Base-by-base conservation (phyloP, 1,140 invertebrate species). In the Zaprionus davidi region DNA sequence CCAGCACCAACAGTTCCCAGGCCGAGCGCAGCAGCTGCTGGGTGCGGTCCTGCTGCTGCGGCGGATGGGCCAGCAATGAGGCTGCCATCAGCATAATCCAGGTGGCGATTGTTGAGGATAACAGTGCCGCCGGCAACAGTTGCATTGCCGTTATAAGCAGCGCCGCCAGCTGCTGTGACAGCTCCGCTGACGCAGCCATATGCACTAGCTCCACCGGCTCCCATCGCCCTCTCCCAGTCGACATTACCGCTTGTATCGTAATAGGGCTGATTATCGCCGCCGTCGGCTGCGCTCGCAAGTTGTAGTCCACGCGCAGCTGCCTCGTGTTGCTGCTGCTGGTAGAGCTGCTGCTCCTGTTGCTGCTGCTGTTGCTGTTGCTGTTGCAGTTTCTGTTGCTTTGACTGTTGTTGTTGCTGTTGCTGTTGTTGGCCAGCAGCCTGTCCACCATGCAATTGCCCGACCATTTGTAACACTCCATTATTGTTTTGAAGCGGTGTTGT, bases 401-500 rank as follows among this genome's bases (percentile, higher is more conserved):
- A 59, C 26, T 77, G 72, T 55, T 81, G 81, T 41, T 86, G 83
- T 73, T 91, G 91, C 60, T 83, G 82, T 64, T 86, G 84, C 79
- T 92, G 90, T 73, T 92, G 91, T 91, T 92, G 91, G 86, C 91
- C 78, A 91, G 85, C 90, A 92, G 91, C 91, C 91, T 92, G 91
- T 92, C 91, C 91, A 92, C 90, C 87, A 90, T 91, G 88, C 83
- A 92, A 88, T 91, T 90, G 79, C 80, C 88, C 92, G 79, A 92
- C 91, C 91, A 92, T 91, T 91, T 92, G 90, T 91, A 82, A 86
- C 90, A 81, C 92, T 91, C 92, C 92, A 92, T 92, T 93, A 92
- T 92, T 92, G 81, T 82, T 88, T 93, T 94, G 94, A 92, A 94
- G 94, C 93, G 94, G 94, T 93, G 94, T 93, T 93, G 93, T 93